Conservation (phyloP, 2,888 invertebrate species). For the Eilema depressum region DNA sequence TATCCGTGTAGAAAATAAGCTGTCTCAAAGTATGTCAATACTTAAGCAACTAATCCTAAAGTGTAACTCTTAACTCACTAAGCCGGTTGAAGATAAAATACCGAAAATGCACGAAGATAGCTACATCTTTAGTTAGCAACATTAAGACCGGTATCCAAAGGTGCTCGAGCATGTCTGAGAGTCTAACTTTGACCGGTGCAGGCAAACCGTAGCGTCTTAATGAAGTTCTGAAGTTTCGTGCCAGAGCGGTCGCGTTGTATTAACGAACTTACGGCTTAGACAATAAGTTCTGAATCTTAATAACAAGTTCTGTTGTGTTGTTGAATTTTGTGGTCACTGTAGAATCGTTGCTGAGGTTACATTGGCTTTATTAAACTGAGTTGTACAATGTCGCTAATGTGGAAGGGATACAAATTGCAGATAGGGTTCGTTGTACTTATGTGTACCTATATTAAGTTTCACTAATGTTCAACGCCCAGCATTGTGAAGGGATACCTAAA, state of each 20-base stretch:
- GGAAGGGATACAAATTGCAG: constrained; percentile 15
- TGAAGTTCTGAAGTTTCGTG: constrained; percentile 75
- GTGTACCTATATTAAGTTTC: not conserved
- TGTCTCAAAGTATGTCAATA: constrained; percentile 28
- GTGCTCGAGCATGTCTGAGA: constrained; percentile 71
- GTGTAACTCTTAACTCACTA: constrained; percentile 64
- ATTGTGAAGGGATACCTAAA: no score
- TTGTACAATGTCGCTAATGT: constrained; percentile 38
- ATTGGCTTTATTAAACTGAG: constrained; percentile 45
- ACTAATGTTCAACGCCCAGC: not conserved
- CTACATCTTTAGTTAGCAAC: constrained; percentile 64
- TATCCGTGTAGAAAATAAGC: not conserved
- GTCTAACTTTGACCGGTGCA: constrained; percentile 73
- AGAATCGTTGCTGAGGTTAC: constrained; percentile 52
- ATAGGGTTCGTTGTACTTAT: constrained; percentile 5
- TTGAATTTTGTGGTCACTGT: constrained; percentile 64
- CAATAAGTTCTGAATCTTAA: constrained; percentile 58
- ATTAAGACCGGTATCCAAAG: constrained; percentile 64
- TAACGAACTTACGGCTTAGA: constrained; percentile 54
- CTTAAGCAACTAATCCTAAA: constrained; percentile 59
- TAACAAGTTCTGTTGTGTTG: constrained; percentile 45
- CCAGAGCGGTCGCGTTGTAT: constrained; percentile 51
- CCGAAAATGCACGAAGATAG: constrained; percentile 54
- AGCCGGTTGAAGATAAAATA: constrained; percentile 61
- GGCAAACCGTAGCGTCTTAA: constrained; percentile 78